phyloP scores from a whole-genome alignment of 2,888 invertebrate species.

The Pristionchus japonicus region DNA sequence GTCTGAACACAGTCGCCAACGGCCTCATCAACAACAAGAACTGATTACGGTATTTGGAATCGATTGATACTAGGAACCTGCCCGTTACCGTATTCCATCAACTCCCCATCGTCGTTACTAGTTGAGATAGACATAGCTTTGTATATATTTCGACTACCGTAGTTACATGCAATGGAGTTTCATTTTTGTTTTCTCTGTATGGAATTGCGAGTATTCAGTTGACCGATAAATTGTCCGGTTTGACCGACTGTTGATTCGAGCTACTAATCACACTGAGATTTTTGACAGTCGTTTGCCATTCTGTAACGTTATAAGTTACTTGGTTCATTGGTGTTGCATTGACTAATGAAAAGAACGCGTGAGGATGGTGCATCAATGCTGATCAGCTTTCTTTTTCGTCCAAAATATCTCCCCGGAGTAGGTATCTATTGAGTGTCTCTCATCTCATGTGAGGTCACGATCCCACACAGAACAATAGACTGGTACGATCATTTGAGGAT shows the following conservation, averaged over 20 bases:
- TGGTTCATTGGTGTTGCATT: background rate
- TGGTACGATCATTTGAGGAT: slow-evolving; percentile 13
- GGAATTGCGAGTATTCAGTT: slow-evolving; percentile 7
- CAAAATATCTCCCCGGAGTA: no score
- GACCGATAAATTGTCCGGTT: slow-evolving; percentile 25
- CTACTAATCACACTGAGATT: background rate
- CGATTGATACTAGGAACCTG: slow-evolving; percentile 28
- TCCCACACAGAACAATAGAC: slow-evolving; percentile 37
- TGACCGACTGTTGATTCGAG: background rate
- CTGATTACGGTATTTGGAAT: slow-evolving; percentile 37
- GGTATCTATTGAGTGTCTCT: no score
- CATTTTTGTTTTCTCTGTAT: slow-evolving; percentile 31
- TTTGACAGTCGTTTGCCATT: background rate
- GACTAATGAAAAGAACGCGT: no score
- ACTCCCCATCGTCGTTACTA: slow-evolving; percentile 28
- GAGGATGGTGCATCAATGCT: no score
- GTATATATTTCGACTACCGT: slow-evolving; percentile 21
- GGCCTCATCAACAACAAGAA: slow-evolving; percentile 64
- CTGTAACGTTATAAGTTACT: background rate
- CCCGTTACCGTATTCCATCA: slow-evolving; percentile 22
- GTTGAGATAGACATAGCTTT: background rate
- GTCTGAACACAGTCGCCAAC: slow-evolving; percentile 66
- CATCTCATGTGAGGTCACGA: background rate
- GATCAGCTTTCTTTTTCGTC: no score
- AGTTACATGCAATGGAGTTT: background rate